Conservation (phyloP, 2,113 vertebrate species). For the Gadus macrocephalus region DNA sequence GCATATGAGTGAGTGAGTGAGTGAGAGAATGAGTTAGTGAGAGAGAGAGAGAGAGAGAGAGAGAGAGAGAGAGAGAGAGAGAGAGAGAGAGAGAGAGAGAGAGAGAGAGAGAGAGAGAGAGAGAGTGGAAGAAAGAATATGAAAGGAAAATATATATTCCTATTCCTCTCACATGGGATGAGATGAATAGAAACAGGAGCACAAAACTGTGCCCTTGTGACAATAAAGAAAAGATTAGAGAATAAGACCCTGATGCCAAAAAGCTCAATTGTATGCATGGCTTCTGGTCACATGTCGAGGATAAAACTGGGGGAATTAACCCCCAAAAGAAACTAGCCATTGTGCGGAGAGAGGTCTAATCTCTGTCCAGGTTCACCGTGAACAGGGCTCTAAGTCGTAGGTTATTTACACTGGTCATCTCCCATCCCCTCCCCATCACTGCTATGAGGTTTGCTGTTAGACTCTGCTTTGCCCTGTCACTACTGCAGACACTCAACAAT, state of each 20-base stretch:
- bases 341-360: slow-evolving; percentile 19
- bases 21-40: not conserved
- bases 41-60: not conserved
- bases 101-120: too few relatives aligned
- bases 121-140: not conserved
- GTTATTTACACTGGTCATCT: not conserved
- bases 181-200: too few relatives aligned
- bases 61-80: not conserved
- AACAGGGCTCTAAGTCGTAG: slow-evolving; percentile 11
- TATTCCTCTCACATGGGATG: too few relatives aligned
- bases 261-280: slow-evolving; percentile 11
- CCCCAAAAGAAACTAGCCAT: not conserved
- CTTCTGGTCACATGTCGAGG: slow-evolving; percentile 47
- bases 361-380: slow-evolving; percentile 14
- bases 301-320: slow-evolving; percentile 31
- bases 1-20: not conserved
- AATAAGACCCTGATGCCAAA: slow-evolving; percentile 35
- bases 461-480: too few relatives aligned
- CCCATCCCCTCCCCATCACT: too few relatives aligned
- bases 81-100: too few relatives aligned
- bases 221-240: slow-evolving; percentile 2
- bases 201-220: too few relatives aligned
- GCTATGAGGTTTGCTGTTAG: too few relatives aligned
- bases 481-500: too few relatives aligned
- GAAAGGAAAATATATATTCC: not conserved